A percentile compares a stretch with the other conserved stretches of the same genome.
These are phyloP conservation scores for Allophyes oxyacanthae DNA, from an alignment of 2,888 invertebrate species.

Conservation along the genomic window DNA sequence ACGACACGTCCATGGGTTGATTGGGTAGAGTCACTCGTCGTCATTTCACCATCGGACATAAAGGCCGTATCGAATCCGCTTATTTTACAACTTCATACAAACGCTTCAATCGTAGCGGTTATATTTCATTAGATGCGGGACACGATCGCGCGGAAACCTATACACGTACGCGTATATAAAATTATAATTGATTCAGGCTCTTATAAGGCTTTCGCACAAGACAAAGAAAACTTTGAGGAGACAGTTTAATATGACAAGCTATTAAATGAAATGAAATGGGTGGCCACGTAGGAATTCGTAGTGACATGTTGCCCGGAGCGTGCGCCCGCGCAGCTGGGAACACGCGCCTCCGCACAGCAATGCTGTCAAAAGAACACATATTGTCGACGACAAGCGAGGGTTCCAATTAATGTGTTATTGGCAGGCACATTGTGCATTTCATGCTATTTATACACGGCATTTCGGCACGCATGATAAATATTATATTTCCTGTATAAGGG, in stretches of 20 bases:
- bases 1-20: constrained; percentile 65
- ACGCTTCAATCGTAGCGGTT: constrained; percentile 63
- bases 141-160: constrained; percentile 64
- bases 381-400: constrained; percentile 25
- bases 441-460: constrained; percentile 43
- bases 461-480: constrained; percentile 35
- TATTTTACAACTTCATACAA: constrained; percentile 69
- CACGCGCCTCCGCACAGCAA: constrained; percentile 56
- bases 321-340: constrained; percentile 55
- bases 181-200: constrained; percentile 73
- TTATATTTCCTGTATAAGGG: constrained; percentile 20
- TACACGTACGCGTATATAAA: constrained; percentile 63
- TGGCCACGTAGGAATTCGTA: constrained; percentile 74
- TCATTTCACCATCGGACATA: constrained; percentile 58
- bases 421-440: constrained; percentile 46
- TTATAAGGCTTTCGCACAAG: constrained; percentile 65
- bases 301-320: constrained; percentile 52
- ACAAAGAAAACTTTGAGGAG: constrained; percentile 65
- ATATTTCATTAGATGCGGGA: constrained; percentile 63
- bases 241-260: constrained; percentile 72
- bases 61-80: constrained; percentile 58
- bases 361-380: constrained; percentile 52
- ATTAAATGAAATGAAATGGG: constrained; percentile 78
- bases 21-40: constrained; percentile 55
- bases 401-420: constrained; percentile 54